Evolutionary conservation across 1,140 invertebrate species (phyloP).

Genomic region (Heliconius hermathena): DNA sequence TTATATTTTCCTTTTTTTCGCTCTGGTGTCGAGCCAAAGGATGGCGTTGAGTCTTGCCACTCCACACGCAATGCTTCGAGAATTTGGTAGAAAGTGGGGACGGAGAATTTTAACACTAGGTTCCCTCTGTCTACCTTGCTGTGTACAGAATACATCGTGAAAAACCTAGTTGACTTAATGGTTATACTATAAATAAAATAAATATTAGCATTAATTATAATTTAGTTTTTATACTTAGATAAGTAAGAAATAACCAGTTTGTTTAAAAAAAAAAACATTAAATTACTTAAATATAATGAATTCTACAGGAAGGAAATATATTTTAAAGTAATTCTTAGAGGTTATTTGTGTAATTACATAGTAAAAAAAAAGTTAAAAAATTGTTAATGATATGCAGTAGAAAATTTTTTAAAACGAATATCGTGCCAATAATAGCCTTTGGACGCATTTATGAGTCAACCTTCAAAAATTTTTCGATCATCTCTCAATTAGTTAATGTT

Average conservation of each 20-base stretch:
- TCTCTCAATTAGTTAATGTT: neutral
- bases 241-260: neutral
- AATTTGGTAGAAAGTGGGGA: no score
- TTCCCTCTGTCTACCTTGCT: no score
- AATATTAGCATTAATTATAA: no score
- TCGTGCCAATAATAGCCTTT: conserved; percentile 24
- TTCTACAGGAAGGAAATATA: neutral
- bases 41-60: no score
- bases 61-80: no score
- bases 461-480: conserved; percentile 15
- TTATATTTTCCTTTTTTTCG: no score
- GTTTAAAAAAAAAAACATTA: neutral
- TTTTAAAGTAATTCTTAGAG: neutral
- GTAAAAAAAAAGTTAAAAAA: neutral
- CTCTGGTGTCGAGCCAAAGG: no score
- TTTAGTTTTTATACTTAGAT: neutral
- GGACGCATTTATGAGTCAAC: conserved; percentile 23
- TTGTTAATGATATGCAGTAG: neutral
- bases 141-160: no score
- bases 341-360: neutral
- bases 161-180: no score
- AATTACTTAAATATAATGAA: neutral
- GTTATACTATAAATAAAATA: neutral
- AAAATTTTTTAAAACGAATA: conserved; percentile 14
- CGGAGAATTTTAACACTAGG: no score